These are phyloP conservation scores for Phaonia tiefii DNA, from an alignment of 2,888 invertebrate genomes.

Conservation along the genomic window DNA sequence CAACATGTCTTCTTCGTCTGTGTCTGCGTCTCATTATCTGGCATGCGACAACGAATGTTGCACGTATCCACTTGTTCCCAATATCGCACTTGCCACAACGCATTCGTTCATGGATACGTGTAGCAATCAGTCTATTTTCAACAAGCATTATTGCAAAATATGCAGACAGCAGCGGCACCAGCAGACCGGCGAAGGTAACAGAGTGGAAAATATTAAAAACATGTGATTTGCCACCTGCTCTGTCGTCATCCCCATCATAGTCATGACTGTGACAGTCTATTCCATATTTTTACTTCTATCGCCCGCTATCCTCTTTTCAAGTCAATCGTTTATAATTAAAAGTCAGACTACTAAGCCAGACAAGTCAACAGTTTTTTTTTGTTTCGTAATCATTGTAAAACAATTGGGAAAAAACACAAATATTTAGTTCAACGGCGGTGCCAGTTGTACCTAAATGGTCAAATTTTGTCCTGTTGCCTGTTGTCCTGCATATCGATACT, in stretches of 20 bases:
- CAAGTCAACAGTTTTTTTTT: neutral
- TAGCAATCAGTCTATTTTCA: constrained; percentile 1
- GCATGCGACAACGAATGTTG: neutral
- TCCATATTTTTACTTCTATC: constrained; percentile 7
- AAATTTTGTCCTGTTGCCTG: too few species aligned
- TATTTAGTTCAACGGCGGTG: too few species aligned
- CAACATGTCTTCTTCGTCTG: constrained; percentile 43
- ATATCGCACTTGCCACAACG: neutral
- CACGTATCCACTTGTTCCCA: neutral
- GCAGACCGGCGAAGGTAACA: constrained; percentile 36
- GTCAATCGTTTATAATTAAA: constrained; percentile 36
- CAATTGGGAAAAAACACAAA: too few species aligned
- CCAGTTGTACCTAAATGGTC: too few species aligned
- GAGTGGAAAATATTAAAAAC: constrained; percentile 31
- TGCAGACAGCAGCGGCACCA: neutral
- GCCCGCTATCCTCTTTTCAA: neutral
- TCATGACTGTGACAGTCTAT: constrained; percentile 17
- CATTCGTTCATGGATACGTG: neutral
- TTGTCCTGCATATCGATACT: too few species aligned
- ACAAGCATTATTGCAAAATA: constrained; percentile 32
- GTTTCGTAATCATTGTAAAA: too few species aligned
- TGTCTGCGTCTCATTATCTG: constrained; percentile 36
- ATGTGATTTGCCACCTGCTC: constrained; percentile 45
- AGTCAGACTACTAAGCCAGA: constrained; percentile 6
- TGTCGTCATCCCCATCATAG: neutral